Evolutionary conservation across 2,888 invertebrate genomes (phyloP).

Genomic region (Syritta pipiens): DNA sequence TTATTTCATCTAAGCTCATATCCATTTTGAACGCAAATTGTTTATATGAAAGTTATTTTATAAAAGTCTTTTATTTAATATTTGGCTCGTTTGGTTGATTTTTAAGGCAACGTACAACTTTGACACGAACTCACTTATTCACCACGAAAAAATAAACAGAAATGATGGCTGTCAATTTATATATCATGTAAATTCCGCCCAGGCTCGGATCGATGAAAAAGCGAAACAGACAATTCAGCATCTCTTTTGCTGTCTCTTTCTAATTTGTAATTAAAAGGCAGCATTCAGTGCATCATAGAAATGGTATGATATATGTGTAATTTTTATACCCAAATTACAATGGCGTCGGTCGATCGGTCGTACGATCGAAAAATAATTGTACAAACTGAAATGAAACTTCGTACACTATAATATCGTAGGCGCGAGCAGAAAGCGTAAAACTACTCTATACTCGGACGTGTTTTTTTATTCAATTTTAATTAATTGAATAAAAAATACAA

Average conservation of each 20-base stretch:
- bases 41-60: background rate
- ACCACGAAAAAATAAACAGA: conserved; percentile 59
- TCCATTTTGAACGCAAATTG: conserved; percentile 70
- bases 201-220: conserved; percentile 18
- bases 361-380: too few relatives aligned
- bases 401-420: too few relatives aligned
- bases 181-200: background rate
- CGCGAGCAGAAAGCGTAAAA: too few relatives aligned
- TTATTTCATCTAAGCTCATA: conserved; percentile 75
- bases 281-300: conserved; percentile 1
- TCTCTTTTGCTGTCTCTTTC: background rate
- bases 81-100: background rate
- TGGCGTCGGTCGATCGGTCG: too few relatives aligned
- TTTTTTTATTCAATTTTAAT: too few relatives aligned
- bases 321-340: too few relatives aligned
- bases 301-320: too few relatives aligned
- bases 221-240: too few relatives aligned
- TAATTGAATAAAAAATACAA: too few relatives aligned
- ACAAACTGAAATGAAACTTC: too few relatives aligned
- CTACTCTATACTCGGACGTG: too few relatives aligned
- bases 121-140: conserved; percentile 45
- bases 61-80: background rate
- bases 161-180: conserved; percentile 23
- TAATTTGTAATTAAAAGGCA: too few relatives aligned
- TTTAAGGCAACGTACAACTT: conserved; percentile 4